A percentile compares a stretch with the other conserved stretches of the same genome.
phyloP scores from a whole-genome alignment of 2,797 vertebrate genomes.

The Coilia nasus region DNA sequence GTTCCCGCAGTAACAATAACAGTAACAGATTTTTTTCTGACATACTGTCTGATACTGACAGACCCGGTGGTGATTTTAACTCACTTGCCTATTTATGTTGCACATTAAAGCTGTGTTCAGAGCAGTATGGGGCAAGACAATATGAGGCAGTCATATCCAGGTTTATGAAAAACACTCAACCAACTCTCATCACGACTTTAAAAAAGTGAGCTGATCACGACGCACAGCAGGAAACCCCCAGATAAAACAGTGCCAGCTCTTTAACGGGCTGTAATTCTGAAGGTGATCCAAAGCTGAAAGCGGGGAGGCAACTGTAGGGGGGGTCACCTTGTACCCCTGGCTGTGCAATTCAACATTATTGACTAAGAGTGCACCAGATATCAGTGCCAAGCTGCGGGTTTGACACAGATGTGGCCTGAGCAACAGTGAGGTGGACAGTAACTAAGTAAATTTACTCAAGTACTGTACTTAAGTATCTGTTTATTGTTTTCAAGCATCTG shows the following conservation, averaged over 20 bases:
- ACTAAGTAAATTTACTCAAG: too few relatives aligned
- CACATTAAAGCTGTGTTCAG: not conserved
- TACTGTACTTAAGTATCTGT: too few relatives aligned
- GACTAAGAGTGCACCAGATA: not conserved
- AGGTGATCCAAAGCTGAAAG: not conserved
- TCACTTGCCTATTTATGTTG: not conserved
- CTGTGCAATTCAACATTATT: not conserved
- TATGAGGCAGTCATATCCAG: not conserved
- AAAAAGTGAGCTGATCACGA: not conserved
- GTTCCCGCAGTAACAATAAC: not conserved
- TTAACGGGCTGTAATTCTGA: not conserved
- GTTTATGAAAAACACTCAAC: not conserved
- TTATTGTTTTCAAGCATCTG: too few relatives aligned
- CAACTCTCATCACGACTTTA: not conserved
- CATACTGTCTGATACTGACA: not conserved
- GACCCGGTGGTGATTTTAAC: not conserved
- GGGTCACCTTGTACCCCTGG: not conserved
- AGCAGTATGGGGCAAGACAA: not conserved
- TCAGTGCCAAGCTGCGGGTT: not conserved
- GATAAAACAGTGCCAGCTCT: not conserved
- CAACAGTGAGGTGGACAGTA: too few relatives aligned
- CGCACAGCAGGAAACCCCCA: not conserved
- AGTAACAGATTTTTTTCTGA: not conserved
- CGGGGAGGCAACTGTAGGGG: not conserved
- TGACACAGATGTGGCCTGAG: conserved; percentile 1